These are phyloP conservation scores for Lagocephalus sceleratus DNA, from an alignment of 2,797 vertebrate species.

Conservation along the genomic window DNA sequence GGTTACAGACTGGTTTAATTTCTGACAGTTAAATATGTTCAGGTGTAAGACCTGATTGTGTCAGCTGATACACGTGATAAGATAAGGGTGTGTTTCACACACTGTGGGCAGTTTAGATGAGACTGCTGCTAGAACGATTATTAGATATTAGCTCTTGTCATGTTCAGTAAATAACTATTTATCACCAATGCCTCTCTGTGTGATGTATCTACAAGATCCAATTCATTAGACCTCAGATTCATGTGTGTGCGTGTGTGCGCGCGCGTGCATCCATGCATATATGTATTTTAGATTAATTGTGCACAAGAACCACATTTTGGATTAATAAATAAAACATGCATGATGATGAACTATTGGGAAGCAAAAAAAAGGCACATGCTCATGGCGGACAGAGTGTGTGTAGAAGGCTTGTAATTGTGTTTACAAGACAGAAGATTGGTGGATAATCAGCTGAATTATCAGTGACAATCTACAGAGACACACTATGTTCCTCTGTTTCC, in stretches of 20 bases:
- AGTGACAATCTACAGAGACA: conserved; percentile 55
- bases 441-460: conserved; percentile 65
- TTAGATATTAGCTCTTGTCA: conserved; percentile 68
- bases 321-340: conserved; percentile 18
- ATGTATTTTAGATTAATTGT: conserved; percentile 7
- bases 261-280: conserved; percentile 10
- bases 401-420: conserved; percentile 14
- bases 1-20: too few relatives aligned
- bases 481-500: conserved; percentile 21
- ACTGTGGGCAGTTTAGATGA: neutral
- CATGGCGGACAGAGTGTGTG: conserved; percentile 11
- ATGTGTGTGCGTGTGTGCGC: conserved; percentile 19
- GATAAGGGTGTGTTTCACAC: too few relatives aligned
- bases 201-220: conserved; percentile 61
- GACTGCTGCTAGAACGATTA: conserved; percentile 50
- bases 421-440: conserved; percentile 54
- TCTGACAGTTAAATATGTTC: too few relatives aligned
- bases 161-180: conserved; percentile 74
- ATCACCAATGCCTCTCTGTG: conserved; percentile 57
- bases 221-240: conserved; percentile 63
- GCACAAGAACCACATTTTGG: conserved; percentile 9
- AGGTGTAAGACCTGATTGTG: too few relatives aligned
- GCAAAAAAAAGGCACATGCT: neutral
- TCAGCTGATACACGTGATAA: too few relatives aligned
- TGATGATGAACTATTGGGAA: conserved; percentile 14